Evolutionary conservation across 2,888 invertebrate species (phyloP), one percentile per base, ranked within the genome.

Genomic region (Neoitamus cyanurus): DNA sequence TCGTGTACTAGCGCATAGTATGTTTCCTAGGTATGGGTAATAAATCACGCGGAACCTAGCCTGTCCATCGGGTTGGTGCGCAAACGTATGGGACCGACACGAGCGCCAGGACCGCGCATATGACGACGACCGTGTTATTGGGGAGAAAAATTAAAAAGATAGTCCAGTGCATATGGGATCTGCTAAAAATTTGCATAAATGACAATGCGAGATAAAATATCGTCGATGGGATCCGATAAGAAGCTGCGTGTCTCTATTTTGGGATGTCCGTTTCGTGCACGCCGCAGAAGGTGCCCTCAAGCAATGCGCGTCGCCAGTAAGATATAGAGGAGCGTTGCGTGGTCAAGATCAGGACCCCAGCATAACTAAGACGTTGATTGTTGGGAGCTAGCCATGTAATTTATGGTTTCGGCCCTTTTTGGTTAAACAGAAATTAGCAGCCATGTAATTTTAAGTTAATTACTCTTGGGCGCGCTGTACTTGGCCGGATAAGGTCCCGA

Each of bases 191-290:
- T 84, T 84, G 78, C 84, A 84, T 84, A 84, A 84, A 84, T 84
- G 84, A 84, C 84, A 84, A 84, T 84, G 31, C 68, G 34, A 68
- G 84, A 84, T 84, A 84, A 84, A 78, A 84, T 84, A 84, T 77
- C 70, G 70, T 28, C 68, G 77, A 77, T 84, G 68, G 78, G 30
- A 37, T 28, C 70, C 78, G 84, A 80, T 58, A 80, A 80, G 58
- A 37, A 34, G 48, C 68, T 80, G 80, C 80, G 80, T 80, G 80
- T 58, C 34, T 80, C 58, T 58, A 80, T 80, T 68, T 68, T 68
- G 34, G 37, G 31, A 20, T 34, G 31, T 80, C 31, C 25, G 58
- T 15, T 58, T 31, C 30, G 80, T 58, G 25, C 58, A 20, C 58
- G 58, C 48, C 48, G 48, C 48, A 48, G 5, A 48, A 58, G 31